Base-by-base conservation (phyloP, 2,113 vertebrate genomes). In the Notothenia coriiceps region DNA sequence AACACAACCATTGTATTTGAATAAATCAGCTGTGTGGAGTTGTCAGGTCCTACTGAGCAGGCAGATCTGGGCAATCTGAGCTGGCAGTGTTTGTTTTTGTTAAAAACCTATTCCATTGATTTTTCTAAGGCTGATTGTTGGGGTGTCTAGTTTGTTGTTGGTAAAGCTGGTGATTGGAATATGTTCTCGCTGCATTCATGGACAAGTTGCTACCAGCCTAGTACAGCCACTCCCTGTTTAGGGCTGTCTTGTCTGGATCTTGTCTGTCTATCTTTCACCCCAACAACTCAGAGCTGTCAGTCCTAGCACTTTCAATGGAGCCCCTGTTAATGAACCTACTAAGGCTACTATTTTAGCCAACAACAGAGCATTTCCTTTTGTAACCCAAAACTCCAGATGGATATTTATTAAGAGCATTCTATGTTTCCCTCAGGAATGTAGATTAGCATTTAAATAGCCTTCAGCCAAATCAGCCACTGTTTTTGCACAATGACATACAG, bases 171-270 rank as follows among this genome's bases (percentile, higher is more conserved):
- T 64, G 68, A 51, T 60, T 56, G 13, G 44, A 67, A 68, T 71
- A 60, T 65, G 72, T 77, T 73, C 44, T 50, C 2, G 20, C 47
- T 75, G 65, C 64, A 81, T 84, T 84, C 84, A 82, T 59, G 60
- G 76, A 86, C 92, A 91, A 79, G 92, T 91, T 79, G 6, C 61
- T 62, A 69, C 92, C 79, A 35, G 89, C 54, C 71, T 77, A 59
- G 44, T 64, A 68, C 72, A 67, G 78, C 78, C 87, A 86, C 74
- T 86, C 43, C 59, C 61, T 78, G 60, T 81, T 72, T 43, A 15
- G 46, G 74, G 59, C 71, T 43, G 33, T 22, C 12, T 17, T 35
- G 10, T 66, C 15, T 18, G 25, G 57, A 22, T 44, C 54, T 50
- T 10, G 56, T 47, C 35, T 59, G 20, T 59, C 8, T 35, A 7